These are phyloP conservation scores for Drosophila neotestacea DNA, from an alignment of 2,888 invertebrate species.

Conservation along the genomic window DNA sequence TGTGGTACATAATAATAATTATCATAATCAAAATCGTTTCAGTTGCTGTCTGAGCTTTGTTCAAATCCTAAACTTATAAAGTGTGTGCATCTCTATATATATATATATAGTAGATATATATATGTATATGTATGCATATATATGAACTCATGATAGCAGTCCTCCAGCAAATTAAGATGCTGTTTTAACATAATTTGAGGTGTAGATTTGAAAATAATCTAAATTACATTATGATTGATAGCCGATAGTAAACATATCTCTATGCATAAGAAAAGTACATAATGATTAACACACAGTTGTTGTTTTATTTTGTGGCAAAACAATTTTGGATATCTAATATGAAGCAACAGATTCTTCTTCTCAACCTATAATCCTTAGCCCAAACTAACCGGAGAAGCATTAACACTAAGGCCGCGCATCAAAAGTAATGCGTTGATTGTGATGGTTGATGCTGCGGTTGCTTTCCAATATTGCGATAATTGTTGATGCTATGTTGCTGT, in stretches of 20 bases:
- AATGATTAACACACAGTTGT: constrained; percentile 3
- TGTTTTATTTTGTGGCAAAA: background rate
- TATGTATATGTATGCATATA: constrained; percentile 6
- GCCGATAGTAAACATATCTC: constrained; percentile 39
- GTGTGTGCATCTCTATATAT: constrained; percentile 22
- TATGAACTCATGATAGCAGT: constrained; percentile 23
- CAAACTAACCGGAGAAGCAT: background rate
- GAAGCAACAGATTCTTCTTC: background rate
- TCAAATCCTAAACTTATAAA: constrained; percentile 28
- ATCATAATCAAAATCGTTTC: constrained; percentile 30
- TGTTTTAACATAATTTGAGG: constrained; percentile 17
- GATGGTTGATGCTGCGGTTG: constrained; percentile 14
- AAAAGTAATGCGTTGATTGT: constrained; percentile 52
- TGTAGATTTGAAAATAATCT: constrained; percentile 24
- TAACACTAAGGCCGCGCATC: constrained; percentile 30
- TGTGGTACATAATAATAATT: constrained; percentile 27
- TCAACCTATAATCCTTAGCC: background rate
- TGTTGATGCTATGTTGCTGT: constrained; percentile 30
- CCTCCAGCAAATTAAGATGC: constrained; percentile 13
- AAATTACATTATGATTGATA: constrained; percentile 42
- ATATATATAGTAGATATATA: background rate
- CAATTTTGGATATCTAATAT: background rate
- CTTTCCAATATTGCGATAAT: constrained; percentile 24
- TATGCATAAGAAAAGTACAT: constrained; percentile 30
- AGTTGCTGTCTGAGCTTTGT: constrained; percentile 38